Evolutionary conservation across 2,797 vertebrate genomes (phyloP).

Genomic region (Hemibagrus guttatus): DNA sequence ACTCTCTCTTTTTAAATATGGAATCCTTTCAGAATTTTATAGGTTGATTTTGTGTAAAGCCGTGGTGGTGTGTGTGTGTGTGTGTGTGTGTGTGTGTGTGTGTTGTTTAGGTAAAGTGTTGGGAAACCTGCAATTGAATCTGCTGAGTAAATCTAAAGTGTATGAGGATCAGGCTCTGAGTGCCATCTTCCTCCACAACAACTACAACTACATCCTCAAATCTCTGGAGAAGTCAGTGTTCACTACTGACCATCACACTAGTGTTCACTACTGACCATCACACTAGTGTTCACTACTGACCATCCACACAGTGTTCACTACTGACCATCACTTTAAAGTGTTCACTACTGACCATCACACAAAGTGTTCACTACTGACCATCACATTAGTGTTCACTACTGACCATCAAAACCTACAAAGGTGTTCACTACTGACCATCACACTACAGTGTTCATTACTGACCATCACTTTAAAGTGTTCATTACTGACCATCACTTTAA

Average conservation of each 20-base stretch:
- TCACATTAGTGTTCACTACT: not conserved
- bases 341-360: not conserved
- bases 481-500: too few relatives aligned
- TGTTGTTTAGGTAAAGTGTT: slow-evolving; percentile 86
- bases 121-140: slow-evolving; percentile 93
- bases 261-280: slow-evolving; percentile 72
- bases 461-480: not conserved
- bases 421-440: not conserved
- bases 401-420: too few relatives aligned
- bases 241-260: not conserved
- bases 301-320: slow-evolving; percentile 22
- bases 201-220: slow-evolving; percentile 99
- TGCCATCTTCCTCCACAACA: slow-evolving; percentile 96
- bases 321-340: slow-evolving; percentile 27
- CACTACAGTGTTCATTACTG: slow-evolving; percentile 75
- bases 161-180: slow-evolving; percentile 94
- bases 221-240: slow-evolving; percentile 88
- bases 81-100: slow-evolving; percentile 30
- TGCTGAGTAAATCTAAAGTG: slow-evolving; percentile 96
- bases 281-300: too few relatives aligned
- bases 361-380: slow-evolving; percentile 73
- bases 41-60: not conserved
- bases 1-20: too few relatives aligned
- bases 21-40: too few relatives aligned
- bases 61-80: not conserved